Evolutionary conservation across 2,888 invertebrate genomes (phyloP).

Genomic region (Myopa tessellatipennis): DNA sequence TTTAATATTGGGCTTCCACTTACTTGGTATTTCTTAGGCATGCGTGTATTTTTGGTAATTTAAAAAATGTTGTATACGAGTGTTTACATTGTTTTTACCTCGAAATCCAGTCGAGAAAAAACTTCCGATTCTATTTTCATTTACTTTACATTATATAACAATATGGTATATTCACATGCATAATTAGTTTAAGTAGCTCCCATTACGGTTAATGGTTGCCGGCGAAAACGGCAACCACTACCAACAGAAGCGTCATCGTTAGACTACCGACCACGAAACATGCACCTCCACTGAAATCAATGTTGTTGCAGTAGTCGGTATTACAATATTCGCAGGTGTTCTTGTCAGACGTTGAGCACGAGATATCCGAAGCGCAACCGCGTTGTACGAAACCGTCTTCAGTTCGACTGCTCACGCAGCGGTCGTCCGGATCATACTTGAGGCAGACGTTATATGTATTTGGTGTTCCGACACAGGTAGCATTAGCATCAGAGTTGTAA

Average conservation of each 20-base stretch:
- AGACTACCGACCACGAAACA: slow-evolving; percentile 44
- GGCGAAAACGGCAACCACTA: slow-evolving; percentile 49
- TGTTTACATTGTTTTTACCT: neutral
- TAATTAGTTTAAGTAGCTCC: neutral
- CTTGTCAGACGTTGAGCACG: slow-evolving; percentile 51
- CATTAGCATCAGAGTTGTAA: slow-evolving; percentile 54
- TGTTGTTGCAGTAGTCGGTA: slow-evolving; percentile 57
- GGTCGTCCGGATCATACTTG: slow-evolving; percentile 53
- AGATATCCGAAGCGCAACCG: slow-evolving; percentile 55
- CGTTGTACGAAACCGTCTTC: slow-evolving; percentile 50
- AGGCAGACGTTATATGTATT: slow-evolving; percentile 53
- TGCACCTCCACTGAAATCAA: slow-evolving; percentile 51
- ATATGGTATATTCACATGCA: neutral
- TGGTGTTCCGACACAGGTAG: slow-evolving; percentile 51
- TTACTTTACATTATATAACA: neutral
- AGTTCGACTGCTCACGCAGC: slow-evolving; percentile 52
- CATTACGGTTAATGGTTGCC: slow-evolving; percentile 13
- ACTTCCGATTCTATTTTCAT: neutral
- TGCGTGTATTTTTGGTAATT: too few species aligned
- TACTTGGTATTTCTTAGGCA: too few species aligned
- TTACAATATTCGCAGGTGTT: slow-evolving; percentile 55
- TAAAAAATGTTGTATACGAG: neutral
- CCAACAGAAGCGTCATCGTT: slow-evolving; percentile 42
- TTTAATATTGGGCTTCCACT: too few species aligned
- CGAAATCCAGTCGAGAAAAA: neutral